Percentiles rank a stretch among this genome's conserved stretches.
Evolutionary conservation across 2,113 vertebrate species (phyloP).

Genomic region (Gopherus evgoodei): DNA sequence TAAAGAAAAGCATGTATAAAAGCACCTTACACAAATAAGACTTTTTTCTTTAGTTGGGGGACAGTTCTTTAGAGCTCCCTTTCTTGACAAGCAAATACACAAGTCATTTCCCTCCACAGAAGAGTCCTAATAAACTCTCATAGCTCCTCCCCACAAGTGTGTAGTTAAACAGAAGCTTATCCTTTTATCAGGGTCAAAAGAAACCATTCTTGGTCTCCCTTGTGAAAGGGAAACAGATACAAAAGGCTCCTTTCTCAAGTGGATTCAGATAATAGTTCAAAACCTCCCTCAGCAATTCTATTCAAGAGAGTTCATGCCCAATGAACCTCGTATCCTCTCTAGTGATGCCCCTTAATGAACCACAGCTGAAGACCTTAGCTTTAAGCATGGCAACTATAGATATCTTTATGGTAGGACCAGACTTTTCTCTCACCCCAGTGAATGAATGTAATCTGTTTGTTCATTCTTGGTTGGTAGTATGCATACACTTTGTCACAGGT

Average conservation of each 20-base stretch:
- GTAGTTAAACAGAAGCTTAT: background rate
- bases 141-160: background rate
- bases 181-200: background rate
- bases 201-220: background rate
- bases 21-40: background rate
- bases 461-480: background rate
- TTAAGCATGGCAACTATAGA: background rate
- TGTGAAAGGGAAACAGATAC: background rate
- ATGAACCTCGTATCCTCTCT: background rate
- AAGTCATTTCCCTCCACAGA: background rate
- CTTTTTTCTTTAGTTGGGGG: background rate
- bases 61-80: background rate
- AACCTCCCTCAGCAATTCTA: background rate
- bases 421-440: background rate
- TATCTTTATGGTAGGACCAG: background rate
- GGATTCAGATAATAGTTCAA: background rate
- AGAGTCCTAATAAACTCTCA: background rate
- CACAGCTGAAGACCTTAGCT: background rate
- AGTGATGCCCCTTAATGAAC: background rate
- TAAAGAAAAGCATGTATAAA: background rate
- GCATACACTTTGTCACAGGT: background rate
- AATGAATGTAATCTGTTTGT: background rate
- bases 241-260: background rate
- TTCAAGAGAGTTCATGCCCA: background rate
- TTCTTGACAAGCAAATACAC: background rate